A percentile compares a stretch with the other conserved stretches of the same genome.
Conservation (phyloP, 2,113 vertebrate genomes). For the Sapayoa aenigma region DNA sequence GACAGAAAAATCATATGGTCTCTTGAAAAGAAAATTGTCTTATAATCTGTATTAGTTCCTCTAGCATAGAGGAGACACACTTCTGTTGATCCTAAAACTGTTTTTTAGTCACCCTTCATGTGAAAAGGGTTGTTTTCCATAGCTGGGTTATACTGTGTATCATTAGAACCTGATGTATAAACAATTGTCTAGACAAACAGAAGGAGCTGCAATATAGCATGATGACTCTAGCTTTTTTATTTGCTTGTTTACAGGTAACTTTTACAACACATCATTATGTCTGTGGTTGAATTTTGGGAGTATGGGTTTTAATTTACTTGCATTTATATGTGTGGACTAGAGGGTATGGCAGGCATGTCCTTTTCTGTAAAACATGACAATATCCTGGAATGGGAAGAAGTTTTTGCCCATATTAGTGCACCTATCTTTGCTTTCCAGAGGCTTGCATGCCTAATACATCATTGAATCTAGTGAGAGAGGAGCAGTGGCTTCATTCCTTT, state of each 20-base stretch:
- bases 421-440: neutral
- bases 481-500: neutral
- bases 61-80: neutral
- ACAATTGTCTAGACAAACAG: neutral
- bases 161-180: neutral
- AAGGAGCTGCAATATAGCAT: neutral
- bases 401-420: neutral
- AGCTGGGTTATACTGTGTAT: neutral
- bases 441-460: neutral
- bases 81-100: neutral
- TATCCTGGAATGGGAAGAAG: neutral
- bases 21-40: neutral
- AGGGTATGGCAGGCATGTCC: rapidly evolving
- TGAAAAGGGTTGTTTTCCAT: neutral
- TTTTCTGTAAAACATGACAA: neutral
- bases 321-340: neutral
- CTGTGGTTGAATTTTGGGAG: neutral
- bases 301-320: constrained; percentile 6
- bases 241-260: constrained; percentile 19
- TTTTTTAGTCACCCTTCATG: neutral
- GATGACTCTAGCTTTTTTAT: neutral
- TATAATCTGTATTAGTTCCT: neutral
- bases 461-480: neutral
- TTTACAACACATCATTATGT: neutral
- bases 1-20: neutral